Evolutionary conservation across 2,113 vertebrate species (phyloP), one percentile per base, ranked within the genome.

Genomic region (Laticauda colubrina): DNA sequence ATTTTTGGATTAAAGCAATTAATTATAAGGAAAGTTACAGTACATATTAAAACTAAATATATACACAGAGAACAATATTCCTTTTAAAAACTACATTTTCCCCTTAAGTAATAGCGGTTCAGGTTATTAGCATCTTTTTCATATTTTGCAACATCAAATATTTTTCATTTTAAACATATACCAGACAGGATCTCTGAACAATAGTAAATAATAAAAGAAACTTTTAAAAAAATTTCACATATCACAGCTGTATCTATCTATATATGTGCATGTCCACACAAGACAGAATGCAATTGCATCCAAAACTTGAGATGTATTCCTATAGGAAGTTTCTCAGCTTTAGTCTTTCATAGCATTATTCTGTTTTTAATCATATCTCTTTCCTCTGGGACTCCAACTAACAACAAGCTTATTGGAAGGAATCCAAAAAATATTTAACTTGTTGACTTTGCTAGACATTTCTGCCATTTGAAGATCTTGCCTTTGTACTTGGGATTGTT

Each of bases 21-120:
- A 92, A 94, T 96, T 96, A 92, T 87, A 92, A 94, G 39, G 94
- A 90, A 93, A 96, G 87, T 93, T 96, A 89, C n/a, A 91, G 39
- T 81, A 95, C 89, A 92, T 92, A 89, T 94, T 85, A 90, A 94
- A 95, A 96, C 94, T 89, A 95, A 43, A 56, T 96, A 93, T 94
- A 87, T 54, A n/a, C 93, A 54, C 54, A 94, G 45, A 24, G 26
- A 53, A 95, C 51, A 94, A 15, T 69, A 95, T 91, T 95, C 61
- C 1, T 94, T 93, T 93, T 95, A 94, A 94, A 95, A 93, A 54
- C 23, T 59, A 43, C 91, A 57, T n/a, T 92, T 15, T 93, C 6
- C 39, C n/a, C 34, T 43, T 95, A 69, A 90, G 91, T 1, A 91
- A 5, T 89, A 94, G 93, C 81, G 94, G 87, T 90, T 94, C 93